phyloP scores from a whole-genome alignment of 2,797 vertebrate species.

The Pipistrellus pipistrellus region DNA sequence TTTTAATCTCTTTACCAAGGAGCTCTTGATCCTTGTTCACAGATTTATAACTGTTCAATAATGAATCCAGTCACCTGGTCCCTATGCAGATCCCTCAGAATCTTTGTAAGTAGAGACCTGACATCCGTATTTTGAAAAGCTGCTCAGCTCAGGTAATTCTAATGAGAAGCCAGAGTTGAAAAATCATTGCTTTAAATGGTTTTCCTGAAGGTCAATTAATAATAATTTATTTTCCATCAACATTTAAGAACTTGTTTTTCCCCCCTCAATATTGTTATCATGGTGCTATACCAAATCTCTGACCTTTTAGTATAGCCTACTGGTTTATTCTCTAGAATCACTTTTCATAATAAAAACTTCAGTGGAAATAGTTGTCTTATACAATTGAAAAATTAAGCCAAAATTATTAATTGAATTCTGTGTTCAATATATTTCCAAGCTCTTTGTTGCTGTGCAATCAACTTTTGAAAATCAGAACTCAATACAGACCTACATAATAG shows the following conservation, averaged over 20 bases:
- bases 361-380: constrained; percentile 17
- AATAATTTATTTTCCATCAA: neutral
- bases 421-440: constrained; percentile 2
- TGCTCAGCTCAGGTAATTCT: neutral
- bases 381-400: constrained; percentile 4
- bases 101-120: neutral
- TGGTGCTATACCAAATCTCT: neutral
- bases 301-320: neutral
- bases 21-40: neutral
- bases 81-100: neutral
- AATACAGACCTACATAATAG: neutral
- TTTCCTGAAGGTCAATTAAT: neutral
- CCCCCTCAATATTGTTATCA: neutral
- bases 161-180: neutral
- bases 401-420: constrained; percentile 36
- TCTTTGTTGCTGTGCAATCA: neutral
- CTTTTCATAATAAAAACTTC: constrained; percentile 36
- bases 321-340: constrained; percentile 12
- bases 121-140: neutral
- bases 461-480: constrained; percentile 39
- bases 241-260: neutral
- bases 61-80: neutral
- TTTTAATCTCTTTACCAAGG: constrained; percentile 31
- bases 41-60: neutral
- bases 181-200: neutral